These are phyloP conservation scores for Acheta domesticus DNA, from an alignment of 2,888 invertebrate species.

Conservation along the genomic window DNA sequence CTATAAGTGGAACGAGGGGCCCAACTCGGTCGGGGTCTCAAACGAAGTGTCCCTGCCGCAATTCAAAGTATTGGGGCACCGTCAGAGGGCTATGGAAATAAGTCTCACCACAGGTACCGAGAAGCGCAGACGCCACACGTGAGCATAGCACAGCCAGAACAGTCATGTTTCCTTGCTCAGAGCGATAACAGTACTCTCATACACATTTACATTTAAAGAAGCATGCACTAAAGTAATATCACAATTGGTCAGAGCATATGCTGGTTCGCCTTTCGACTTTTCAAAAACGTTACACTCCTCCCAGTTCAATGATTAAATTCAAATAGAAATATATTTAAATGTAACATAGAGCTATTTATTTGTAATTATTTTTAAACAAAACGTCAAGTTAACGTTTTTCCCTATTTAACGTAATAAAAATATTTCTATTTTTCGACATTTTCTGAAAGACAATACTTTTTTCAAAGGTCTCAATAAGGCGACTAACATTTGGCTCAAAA, in stretches of 20 bases:
- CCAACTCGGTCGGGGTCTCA: slow-evolving; percentile 92
- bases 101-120: slow-evolving; percentile 89
- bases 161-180: background rate
- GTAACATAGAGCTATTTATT: background rate
- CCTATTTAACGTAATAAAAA: too few species aligned
- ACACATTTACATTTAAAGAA: slow-evolving; percentile 18
- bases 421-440: background rate
- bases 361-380: background rate
- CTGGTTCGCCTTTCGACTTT: slow-evolving; percentile 1
- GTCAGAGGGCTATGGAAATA: slow-evolving; percentile 93
- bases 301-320: background rate
- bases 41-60: slow-evolving; percentile 95
- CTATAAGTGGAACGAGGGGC: slow-evolving; percentile 95
- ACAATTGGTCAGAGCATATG: slow-evolving; percentile 11
- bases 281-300: background rate
- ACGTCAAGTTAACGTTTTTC: background rate
- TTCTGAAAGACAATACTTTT: background rate
- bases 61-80: slow-evolving; percentile 96
- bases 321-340: background rate
- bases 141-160: slow-evolving; percentile 1
- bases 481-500: slow-evolving; percentile 18
- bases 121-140: slow-evolving; percentile 8
- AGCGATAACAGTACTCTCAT: slow-evolving; percentile 3
- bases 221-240: slow-evolving; percentile 18
- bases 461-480: background rate